Conservation (phyloP, 2,888 invertebrate genomes). For the Nowickia ferox region DNA sequence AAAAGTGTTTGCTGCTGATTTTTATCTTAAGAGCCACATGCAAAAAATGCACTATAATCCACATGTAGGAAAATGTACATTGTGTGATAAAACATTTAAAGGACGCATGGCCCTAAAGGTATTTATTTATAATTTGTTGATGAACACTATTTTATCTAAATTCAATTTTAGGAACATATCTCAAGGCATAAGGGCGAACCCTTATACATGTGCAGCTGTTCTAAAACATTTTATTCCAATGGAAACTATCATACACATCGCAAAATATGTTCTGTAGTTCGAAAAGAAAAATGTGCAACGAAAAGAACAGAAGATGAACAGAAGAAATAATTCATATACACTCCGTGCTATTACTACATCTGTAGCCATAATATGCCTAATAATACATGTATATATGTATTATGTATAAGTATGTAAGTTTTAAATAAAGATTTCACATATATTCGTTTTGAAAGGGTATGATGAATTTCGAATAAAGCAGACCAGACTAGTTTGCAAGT, state of each 20-base stretch:
- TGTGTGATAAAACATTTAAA: slow-evolving; percentile 81
- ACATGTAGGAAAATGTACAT: slow-evolving; percentile 78
- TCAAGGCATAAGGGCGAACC: slow-evolving; percentile 75
- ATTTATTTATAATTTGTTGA: background rate
- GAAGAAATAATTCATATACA: too few relatives aligned
- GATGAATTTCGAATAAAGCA: too few relatives aligned
- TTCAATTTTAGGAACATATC: too few relatives aligned
- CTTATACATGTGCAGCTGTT: slow-evolving; percentile 80
- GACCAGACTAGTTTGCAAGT: too few relatives aligned
- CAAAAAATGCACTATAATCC: slow-evolving; percentile 80
- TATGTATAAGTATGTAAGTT: too few relatives aligned
- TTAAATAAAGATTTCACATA: too few relatives aligned
- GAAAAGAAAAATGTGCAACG: slow-evolving; percentile 75
- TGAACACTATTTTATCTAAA: too few relatives aligned
- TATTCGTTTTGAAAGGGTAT: too few relatives aligned
- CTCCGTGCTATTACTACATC: too few relatives aligned
- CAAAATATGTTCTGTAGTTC: slow-evolving; percentile 81
- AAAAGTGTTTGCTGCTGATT: slow-evolving; percentile 80
- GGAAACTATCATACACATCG: slow-evolving; percentile 82
- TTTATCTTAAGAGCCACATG: slow-evolving; percentile 80
- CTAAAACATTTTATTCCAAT: slow-evolving; percentile 81
- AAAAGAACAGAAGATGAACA: slow-evolving; percentile 21
- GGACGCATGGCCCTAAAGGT: slow-evolving; percentile 72
- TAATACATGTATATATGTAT: too few relatives aligned
- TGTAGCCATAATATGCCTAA: too few relatives aligned